These are phyloP conservation scores for Rhombomys opimus DNA, from an alignment of 2,113 vertebrate species.

Conservation along the genomic window DNA sequence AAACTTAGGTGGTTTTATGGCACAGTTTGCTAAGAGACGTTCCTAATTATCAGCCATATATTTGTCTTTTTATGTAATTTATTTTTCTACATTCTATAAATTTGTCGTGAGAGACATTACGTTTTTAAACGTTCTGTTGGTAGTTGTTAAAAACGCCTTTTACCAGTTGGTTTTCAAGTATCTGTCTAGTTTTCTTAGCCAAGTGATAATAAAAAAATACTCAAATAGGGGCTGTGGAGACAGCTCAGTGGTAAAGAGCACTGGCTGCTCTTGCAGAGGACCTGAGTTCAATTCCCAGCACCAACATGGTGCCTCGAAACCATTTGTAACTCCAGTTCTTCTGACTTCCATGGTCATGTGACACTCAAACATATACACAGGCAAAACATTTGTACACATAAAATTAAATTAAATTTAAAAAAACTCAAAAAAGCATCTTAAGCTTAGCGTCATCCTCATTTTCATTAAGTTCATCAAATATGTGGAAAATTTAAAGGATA, in stretches of 20 bases:
- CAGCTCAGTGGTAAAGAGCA: too few species aligned
- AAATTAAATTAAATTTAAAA: too few species aligned
- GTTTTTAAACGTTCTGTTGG: not conserved
- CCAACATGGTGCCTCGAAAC: too few species aligned
- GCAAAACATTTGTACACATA: too few species aligned
- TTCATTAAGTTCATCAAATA: slow-evolving; percentile 59
- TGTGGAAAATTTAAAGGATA: slow-evolving; percentile 32
- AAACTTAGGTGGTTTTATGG: slow-evolving; percentile 47
- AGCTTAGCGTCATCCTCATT: slow-evolving; percentile 27
- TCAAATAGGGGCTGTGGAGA: not conserved
- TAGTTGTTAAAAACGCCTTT: slow-evolving; percentile 35
- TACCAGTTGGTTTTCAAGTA: not conserved
- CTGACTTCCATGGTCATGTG: too few species aligned
- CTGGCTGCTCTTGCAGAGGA: too few species aligned
- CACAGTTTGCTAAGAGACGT: slow-evolving; percentile 29
- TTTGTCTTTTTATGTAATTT: slow-evolving; percentile 61
- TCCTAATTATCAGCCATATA: not conserved
- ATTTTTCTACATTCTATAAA: slow-evolving; percentile 48
- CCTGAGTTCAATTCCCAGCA: too few species aligned
- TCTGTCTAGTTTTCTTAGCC: not conserved
- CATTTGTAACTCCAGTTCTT: too few species aligned
- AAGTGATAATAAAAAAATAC: not conserved
- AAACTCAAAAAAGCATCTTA: slow-evolving; percentile 6
- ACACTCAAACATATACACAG: too few species aligned
- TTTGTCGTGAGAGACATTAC: slow-evolving; percentile 44